Evolutionary conservation across 2,113 vertebrate genomes (phyloP).

Genomic region (Tupaia tana): DNA sequence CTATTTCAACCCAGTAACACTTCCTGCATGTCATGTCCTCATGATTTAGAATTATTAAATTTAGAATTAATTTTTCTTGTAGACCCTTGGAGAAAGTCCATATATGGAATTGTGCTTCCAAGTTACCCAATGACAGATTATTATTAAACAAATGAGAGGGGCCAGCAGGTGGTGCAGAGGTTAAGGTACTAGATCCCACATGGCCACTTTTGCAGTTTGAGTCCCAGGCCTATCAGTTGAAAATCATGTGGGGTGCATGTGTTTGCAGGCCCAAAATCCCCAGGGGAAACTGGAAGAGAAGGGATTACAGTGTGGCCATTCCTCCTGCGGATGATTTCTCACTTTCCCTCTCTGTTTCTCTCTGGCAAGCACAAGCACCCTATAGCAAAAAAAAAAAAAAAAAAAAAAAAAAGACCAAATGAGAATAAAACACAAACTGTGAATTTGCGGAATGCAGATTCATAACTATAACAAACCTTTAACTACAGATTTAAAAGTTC

Average conservation of each 20-base stretch:
- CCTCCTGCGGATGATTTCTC: no score
- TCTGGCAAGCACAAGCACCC: no score
- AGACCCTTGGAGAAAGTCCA: neutral
- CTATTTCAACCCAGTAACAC: neutral
- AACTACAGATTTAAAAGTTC: constrained; percentile 33
- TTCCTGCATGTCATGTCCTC: neutral
- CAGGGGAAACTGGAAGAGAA: no score
- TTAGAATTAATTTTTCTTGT: constrained; percentile 6
- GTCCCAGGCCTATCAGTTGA: no score
- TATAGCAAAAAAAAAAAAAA: no score
- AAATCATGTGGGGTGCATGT: no score
- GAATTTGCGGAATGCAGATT: neutral
- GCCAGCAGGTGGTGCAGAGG: no score
- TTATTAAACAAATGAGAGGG: neutral
- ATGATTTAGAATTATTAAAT: neutral
- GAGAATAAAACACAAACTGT: constrained; percentile 29
- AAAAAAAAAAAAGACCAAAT: neutral
- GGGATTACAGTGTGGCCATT: no score
- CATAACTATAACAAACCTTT: neutral
- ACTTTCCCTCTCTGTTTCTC: no score
- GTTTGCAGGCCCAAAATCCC: no score
- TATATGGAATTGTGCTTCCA: constrained; percentile 20
- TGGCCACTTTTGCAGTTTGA: no score
- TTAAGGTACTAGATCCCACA: no score
- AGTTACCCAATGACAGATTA: neutral